Evolutionary conservation across 37 sponge, comb jelly and placozoan species (phyloP), one percentile per base, ranked within the genome.

Genomic region (Amphimedon queenslandica): DNA sequence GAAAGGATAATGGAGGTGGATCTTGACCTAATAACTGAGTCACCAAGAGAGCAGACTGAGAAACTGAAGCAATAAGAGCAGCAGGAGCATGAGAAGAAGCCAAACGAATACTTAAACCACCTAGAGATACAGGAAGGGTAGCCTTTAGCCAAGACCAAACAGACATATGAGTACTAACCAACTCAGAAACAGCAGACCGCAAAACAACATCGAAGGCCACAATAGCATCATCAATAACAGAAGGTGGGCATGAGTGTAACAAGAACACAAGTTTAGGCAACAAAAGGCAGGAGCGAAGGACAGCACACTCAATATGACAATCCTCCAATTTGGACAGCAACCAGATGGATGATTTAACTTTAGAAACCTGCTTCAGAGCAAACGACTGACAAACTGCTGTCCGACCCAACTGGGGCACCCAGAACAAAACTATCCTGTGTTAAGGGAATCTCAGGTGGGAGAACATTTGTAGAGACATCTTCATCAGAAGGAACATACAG

Each of bases 111-210:
- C 27, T n/a, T 6, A 60, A 6, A n/a, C 61, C 61, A 60, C 28
- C 61, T n/a, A 66, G 67, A 6, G 67, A 66, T 11, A 10, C 28
- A 8, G 67, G 67, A 23, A 66, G 67, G 13, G 67, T 31, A 28
- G 67, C 36, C 28, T 66, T 66, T 4, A 30, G 21, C 67, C 67
- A 66, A 23, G 67, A 34, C 67, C 67, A 66, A 30, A 33, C 37
- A 30, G 38, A 38, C 5, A 66, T 11, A 38, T 34, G 67, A 28
- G 36, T 21, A 4, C 39, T 37, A 66, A 37, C 67, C 5, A 66
- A 11, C 6, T 66, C 36, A 38, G 67, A 66, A 20, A 66, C 29
- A n/a, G 67, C 6, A 8, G 16, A 11, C 6, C 39, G 5, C 39
- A 66, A 27, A 28, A 21, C 36, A 6, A 33, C 31, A 21, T 66